These are phyloP conservation scores for Spheniscus mendiculus DNA, from an alignment of 2,113 vertebrate species.

Conservation along the genomic window DNA sequence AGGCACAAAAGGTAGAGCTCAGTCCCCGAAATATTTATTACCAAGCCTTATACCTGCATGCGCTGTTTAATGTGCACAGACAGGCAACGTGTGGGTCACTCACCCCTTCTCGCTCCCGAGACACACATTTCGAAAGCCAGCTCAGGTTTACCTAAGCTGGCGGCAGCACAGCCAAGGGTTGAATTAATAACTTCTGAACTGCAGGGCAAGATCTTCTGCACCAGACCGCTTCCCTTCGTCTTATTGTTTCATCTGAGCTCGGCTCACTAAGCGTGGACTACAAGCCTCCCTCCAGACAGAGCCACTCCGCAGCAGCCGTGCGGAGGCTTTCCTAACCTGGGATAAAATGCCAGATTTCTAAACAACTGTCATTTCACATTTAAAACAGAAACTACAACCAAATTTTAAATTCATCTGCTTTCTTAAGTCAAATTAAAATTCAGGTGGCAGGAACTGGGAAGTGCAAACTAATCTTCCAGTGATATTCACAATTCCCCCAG, in stretches of 20 bases:
- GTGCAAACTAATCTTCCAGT: neutral
- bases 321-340: accelerated
- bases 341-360: neutral
- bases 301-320: accelerated
- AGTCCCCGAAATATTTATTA: neutral
- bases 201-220: neutral
- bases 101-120: neutral
- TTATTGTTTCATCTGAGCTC: accelerated
- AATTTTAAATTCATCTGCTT: neutral
- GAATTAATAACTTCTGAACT: neutral
- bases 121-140: accelerated
- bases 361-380: neutral
- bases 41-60: neutral
- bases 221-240: accelerated
- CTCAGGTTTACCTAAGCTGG: accelerated
- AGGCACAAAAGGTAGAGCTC: neutral
- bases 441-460: neutral
- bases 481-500: neutral
- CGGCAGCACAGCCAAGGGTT: accelerated
- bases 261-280: accelerated
- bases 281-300: neutral
- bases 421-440: neutral
- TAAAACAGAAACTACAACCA: neutral
- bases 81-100: neutral
- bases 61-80: neutral